These are phyloP conservation scores for Agapornis roseicollis DNA, from an alignment of 2,113 vertebrate genomes.

Conservation along the genomic window DNA sequence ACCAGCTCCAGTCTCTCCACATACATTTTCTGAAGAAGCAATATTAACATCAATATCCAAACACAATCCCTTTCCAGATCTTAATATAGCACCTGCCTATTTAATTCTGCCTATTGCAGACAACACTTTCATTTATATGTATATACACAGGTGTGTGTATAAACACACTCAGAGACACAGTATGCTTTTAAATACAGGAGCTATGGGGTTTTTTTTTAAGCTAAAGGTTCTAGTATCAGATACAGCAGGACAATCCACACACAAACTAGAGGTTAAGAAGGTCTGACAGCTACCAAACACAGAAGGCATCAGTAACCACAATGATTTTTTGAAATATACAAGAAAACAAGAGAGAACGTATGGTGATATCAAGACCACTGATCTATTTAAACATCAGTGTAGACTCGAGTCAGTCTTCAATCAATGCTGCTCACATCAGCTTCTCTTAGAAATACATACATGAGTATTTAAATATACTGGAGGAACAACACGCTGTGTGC, in stretches of 20 bases:
- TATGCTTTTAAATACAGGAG: not conserved
- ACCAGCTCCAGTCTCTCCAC: not conserved
- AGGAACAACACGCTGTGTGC: not conserved
- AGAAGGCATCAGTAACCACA: not conserved
- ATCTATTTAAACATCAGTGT: not conserved
- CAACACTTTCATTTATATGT: not conserved
- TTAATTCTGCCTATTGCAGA: not conserved
- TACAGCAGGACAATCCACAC: not conserved
- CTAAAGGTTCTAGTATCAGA: not conserved
- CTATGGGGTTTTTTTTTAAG: not conserved
- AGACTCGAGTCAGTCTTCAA: not conserved
- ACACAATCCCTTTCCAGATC: not conserved
- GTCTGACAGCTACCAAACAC: not conserved
- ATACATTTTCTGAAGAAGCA: not conserved
- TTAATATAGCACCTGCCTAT: not conserved
- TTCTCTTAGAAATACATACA: not conserved
- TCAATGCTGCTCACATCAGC: not conserved
- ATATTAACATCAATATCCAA: not conserved
- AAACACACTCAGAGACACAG: not conserved
- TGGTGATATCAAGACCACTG: not conserved
- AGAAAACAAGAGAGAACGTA: not conserved
- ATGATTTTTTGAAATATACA: not conserved
- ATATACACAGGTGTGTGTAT: accelerated
- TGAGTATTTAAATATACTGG: not conserved
- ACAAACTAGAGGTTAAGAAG: not conserved